Percentiles rank a stretch among this genome's conserved stretches.
These are phyloP conservation scores for Conger conger DNA, from an alignment of 2,113 vertebrate genomes.

Conservation along the genomic window DNA sequence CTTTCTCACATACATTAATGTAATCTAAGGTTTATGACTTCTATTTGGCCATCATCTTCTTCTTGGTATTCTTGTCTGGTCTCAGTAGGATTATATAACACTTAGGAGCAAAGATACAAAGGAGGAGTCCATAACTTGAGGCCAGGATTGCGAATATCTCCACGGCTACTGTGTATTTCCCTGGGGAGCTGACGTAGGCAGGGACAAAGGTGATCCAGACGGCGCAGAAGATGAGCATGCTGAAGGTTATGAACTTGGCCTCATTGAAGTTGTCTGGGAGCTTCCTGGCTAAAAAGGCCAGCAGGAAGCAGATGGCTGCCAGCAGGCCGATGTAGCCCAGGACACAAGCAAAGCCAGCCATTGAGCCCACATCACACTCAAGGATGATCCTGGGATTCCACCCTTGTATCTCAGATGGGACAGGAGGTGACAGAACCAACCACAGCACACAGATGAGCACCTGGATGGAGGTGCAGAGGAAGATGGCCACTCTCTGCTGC, in stretches of 20 bases:
- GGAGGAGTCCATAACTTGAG: conserved; percentile 52
- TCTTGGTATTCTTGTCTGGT: conserved; percentile 56
- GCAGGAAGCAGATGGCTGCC: conserved; percentile 50
- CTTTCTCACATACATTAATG: neutral
- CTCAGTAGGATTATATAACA: conserved; percentile 52
- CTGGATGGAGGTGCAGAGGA: conserved; percentile 51
- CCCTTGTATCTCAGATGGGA: conserved; percentile 45
- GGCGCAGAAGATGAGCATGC: conserved; percentile 61
- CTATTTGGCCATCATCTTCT: conserved; percentile 49
- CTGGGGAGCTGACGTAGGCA: conserved; percentile 49
- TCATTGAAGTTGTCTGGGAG: conserved; percentile 59
- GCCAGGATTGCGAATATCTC: conserved; percentile 54
- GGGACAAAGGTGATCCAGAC: conserved; percentile 52
- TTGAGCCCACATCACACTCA: conserved; percentile 55
- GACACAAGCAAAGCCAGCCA: conserved; percentile 47
- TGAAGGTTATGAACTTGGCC: conserved; percentile 59
- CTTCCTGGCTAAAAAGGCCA: conserved; percentile 54
- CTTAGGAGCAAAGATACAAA: conserved; percentile 54
- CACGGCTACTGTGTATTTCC: conserved; percentile 47
- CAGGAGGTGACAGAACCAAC: conserved; percentile 46
- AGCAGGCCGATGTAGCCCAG: conserved; percentile 57
- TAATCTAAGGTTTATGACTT: neutral
- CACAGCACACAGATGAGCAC: conserved; percentile 56
- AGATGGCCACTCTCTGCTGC: conserved; percentile 51
- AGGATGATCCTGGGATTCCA: conserved; percentile 50